phyloP scores from a whole-genome alignment of 2,113 vertebrate genomes.

The Mesoclemmys tuberculata region DNA sequence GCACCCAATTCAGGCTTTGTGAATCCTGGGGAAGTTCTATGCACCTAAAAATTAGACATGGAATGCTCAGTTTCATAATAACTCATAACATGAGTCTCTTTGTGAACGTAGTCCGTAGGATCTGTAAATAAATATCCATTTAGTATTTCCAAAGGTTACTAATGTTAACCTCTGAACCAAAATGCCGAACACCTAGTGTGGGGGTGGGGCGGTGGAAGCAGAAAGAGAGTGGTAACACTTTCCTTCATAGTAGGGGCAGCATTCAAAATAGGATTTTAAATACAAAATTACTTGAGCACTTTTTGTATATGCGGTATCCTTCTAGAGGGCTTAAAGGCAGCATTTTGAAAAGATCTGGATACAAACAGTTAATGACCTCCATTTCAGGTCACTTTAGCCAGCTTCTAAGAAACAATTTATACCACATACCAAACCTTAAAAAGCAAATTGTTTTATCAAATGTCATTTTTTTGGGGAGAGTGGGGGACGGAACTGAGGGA shows the following conservation, averaged over 20 bases:
- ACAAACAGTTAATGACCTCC: neutral
- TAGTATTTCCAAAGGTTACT: too few relatives aligned
- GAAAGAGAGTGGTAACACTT: too few relatives aligned
- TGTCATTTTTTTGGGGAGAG: neutral
- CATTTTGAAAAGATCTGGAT: neutral
- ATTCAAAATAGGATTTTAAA: neutral
- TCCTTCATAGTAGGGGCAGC: fast-evolving
- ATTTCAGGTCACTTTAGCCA: neutral
- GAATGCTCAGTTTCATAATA: too few relatives aligned
- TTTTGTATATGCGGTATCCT: fast-evolving
- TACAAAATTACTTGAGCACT: fast-evolving
- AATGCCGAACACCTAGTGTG: too few relatives aligned
- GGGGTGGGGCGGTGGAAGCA: too few relatives aligned
- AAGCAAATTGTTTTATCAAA: fast-evolving
- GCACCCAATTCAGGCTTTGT: too few relatives aligned
- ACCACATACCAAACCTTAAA: fast-evolving
- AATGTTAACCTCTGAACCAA: neutral
- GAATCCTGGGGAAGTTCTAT: too few relatives aligned
- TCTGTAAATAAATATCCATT: too few relatives aligned
- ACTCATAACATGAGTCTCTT: too few relatives aligned
- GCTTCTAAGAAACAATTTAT: neutral
- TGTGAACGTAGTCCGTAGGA: too few relatives aligned
- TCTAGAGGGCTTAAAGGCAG: neutral
- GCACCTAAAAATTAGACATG: too few relatives aligned
- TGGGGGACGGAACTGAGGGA: neutral